These are phyloP conservation scores for Diplosoma virens DNA, from an alignment of 23 tunicate species.

Conservation along the genomic window DNA sequence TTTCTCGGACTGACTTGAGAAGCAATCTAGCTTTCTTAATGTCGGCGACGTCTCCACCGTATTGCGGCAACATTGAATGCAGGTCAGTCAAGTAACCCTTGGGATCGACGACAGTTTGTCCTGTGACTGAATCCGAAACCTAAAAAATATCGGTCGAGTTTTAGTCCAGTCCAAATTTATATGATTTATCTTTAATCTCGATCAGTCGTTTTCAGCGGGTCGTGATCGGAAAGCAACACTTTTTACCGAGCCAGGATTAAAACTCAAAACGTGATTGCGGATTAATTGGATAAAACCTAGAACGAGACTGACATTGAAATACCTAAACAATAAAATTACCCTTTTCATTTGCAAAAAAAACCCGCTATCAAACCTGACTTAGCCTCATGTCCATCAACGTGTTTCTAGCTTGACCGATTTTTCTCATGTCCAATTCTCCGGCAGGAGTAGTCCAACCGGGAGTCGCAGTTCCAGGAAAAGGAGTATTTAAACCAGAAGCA, in stretches of 20 bases:
- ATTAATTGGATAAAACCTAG: no score
- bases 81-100: constrained; percentile 97
- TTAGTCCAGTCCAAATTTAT: no score
- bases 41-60: constrained; percentile 95
- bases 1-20: constrained; percentile 94
- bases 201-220: no score
- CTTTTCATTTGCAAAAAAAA: no score
- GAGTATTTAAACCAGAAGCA: constrained; percentile 77
- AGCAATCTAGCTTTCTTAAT: constrained; percentile 92
- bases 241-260: no score
- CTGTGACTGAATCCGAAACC: constrained; percentile 98
- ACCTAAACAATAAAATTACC: no score
- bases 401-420: constrained; percentile 96
- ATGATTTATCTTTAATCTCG: no score
- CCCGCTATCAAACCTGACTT: constrained; percentile 83
- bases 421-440: constrained; percentile 98
- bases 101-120: constrained; percentile 99
- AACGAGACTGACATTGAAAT: no score
- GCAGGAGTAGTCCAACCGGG: constrained; percentile 92
- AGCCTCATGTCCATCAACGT: constrained; percentile 98
- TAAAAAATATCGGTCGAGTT: neutral
- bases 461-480: constrained; percentile 85
- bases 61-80: constrained; percentile 96
- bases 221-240: no score
- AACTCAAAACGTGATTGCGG: no score